Base-by-base conservation (phyloP, 2,113 vertebrate species). In the Rissa tridactyla region DNA sequence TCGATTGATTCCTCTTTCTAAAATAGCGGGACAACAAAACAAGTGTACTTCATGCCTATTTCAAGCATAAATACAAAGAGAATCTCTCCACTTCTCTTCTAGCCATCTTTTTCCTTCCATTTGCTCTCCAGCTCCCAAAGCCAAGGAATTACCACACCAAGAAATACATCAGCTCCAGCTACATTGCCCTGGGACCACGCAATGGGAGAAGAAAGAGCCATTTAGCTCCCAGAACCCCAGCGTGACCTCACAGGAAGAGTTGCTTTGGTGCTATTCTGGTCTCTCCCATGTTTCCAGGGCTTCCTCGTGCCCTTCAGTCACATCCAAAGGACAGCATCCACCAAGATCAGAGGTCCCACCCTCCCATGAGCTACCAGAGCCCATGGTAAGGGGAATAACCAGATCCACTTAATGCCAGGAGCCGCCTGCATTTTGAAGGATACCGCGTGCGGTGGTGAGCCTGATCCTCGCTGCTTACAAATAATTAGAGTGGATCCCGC, bases 161-260 rank as follows among this genome's bases (percentile, higher is more conserved):
- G 32, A 44, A 83, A 46, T 15, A 11, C 29, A 55, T 29, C 72
- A 57, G 23, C 17, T 73, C 42, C 78, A n/a, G 20, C 47, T 21
- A 7, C 8, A 0, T 68, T 32, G 32, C 13, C 54, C 66, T 13
- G 36, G 29, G 36, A 64, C 25, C 20, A 32, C 0, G 0, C 10
- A 51, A 12, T 2, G 4, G 23, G 20, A 68, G 61, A 51, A 87
- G 30, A 49, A 14, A 19, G 3, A 46, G 9, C 10, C 42, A 11
- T 22, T 55, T 10, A 26, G 3, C 8, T 27, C 49, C 66, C 72
- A 15, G 44, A 83, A 54, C 25, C 54, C 6, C 14, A 78, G 70
- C 30, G 10, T 0, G 0, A 9, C 11, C 27, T 51, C n/a, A 9
- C 34, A 52, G 11, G 52, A 49, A 11, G 30, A 18, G 29, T 12